These are phyloP conservation scores for Pterostichus niger DNA, from an alignment of 2,888 invertebrate species.

Conservation along the genomic window DNA sequence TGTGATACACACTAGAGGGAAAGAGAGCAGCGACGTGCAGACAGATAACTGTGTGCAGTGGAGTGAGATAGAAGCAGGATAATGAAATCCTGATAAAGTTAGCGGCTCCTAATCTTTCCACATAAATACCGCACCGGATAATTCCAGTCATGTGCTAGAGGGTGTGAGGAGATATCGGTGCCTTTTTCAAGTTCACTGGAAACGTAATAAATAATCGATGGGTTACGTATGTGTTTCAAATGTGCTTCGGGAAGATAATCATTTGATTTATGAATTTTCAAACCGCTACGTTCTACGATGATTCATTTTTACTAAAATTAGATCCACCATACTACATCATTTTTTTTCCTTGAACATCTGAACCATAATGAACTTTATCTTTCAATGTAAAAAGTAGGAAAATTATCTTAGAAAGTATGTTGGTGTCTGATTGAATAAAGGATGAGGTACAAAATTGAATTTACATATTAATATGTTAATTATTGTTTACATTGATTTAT, in stretches of 20 bases:
- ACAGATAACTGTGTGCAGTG: conserved; percentile 29
- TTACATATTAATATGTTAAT: no score
- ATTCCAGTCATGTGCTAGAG: conserved; percentile 18
- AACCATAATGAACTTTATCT: no score
- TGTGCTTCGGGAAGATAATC: background rate
- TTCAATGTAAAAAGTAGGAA: no score
- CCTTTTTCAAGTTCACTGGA: conserved; percentile 37
- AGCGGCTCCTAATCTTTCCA: conserved; percentile 65
- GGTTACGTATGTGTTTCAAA: conserved; percentile 14
- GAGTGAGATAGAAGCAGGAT: conserved; percentile 48
- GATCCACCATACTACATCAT: no score
- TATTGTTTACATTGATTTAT: no score
- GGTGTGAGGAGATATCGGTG: conserved; percentile 17
- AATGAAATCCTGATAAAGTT: conserved; percentile 62
- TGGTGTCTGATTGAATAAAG: no score
- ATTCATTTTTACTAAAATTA: no score
- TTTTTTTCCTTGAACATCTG: no score
- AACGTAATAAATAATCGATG: conserved; percentile 40
- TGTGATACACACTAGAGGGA: conserved; percentile 5
- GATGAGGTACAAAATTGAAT: no score
- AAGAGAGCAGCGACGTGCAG: conserved; percentile 10
- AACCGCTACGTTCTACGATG: background rate
- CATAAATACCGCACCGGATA: conserved; percentile 60
- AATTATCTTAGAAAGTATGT: no score
- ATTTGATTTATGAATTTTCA: conserved; percentile 29